These are phyloP conservation scores for Scaptomyza flava DNA, from an alignment of 2,888 invertebrate genomes.

Conservation along the genomic window DNA sequence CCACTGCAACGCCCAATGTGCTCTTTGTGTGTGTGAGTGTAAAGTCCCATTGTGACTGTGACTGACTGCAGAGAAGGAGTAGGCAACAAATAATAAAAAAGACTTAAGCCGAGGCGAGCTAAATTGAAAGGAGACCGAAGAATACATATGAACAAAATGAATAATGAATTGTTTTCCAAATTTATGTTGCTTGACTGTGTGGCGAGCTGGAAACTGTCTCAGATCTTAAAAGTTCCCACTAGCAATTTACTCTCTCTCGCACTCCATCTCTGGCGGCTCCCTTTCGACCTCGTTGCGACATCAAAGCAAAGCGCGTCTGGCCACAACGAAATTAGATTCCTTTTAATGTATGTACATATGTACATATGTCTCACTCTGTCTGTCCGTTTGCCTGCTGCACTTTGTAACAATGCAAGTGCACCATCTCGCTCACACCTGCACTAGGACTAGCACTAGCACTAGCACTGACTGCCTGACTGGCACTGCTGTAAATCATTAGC, in stretches of 20 bases:
- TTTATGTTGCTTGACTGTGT: conserved; percentile 44
- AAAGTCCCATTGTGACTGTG: conserved; percentile 1
- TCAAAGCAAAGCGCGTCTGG: conserved; percentile 52
- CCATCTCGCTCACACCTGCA: conserved; percentile 14
- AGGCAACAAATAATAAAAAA: conserved; percentile 6
- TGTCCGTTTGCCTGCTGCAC: conserved; percentile 47
- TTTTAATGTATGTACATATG: conserved; percentile 29
- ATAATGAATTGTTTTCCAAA: conserved; percentile 81
- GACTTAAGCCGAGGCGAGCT: conserved; percentile 7
- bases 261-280: not conserved
- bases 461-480: conserved; percentile 3
- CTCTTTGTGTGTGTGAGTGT: not conserved
- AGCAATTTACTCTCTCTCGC: conserved; percentile 14
- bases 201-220: conserved; percentile 25
- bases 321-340: conserved; percentile 75
- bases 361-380: conserved; percentile 24
- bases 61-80: not conserved
- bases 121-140: conserved; percentile 27
- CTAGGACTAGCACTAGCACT: conserved; percentile 2
- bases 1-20: conserved; percentile 70
- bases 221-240: not conserved
- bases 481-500: conserved; percentile 76
- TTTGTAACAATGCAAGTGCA: conserved; percentile 36
- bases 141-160: conserved; percentile 51
- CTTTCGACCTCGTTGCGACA: conserved; percentile 20